Percentiles rank a stretch among this genome's conserved stretches.
Conservation (phyloP, 2,888 invertebrate species). For the Xylocampa areola region DNA sequence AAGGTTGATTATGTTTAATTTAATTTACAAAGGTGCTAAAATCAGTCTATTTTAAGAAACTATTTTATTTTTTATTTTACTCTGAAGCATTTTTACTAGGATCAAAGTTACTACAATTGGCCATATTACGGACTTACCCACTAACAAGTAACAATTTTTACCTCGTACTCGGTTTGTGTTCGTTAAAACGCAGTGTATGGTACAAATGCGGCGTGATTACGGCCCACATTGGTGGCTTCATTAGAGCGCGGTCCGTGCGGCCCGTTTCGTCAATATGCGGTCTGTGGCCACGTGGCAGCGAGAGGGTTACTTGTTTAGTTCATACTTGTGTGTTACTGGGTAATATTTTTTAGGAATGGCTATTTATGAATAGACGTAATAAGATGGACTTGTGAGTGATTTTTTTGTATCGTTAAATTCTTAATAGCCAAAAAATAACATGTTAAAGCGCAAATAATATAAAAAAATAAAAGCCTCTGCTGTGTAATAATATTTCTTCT, state of each 20-base stretch:
- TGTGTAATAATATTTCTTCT: not conserved
- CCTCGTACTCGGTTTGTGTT: conserved; percentile 28
- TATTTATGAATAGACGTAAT: too few relatives aligned
- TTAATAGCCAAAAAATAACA: not conserved
- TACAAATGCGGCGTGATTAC: conserved; percentile 53
- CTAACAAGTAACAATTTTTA: not conserved
- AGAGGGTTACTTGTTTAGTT: conserved; percentile 43
- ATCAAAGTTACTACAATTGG: not conserved
- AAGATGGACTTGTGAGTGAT: not conserved
- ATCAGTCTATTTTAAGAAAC: too few relatives aligned
- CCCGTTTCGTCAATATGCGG: conserved; percentile 51
- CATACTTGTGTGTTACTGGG: conserved; percentile 3
- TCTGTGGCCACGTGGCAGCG: conserved; percentile 32
- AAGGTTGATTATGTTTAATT: too few relatives aligned
- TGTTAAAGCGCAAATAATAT: not conserved
- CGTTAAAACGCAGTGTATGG: conserved; percentile 44
- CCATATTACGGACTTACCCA: not conserved
- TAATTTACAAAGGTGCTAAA: too few relatives aligned
- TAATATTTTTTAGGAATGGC: conserved; percentile 1
- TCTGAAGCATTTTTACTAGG: not conserved
- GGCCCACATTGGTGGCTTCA: conserved; percentile 50
- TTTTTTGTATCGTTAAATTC: not conserved
- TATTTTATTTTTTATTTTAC: not conserved
- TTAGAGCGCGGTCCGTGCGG: conserved; percentile 53
- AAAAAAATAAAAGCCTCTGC: not conserved